A percentile compares a stretch with the other conserved stretches of the same genome.
phyloP scores from a whole-genome alignment of 2,888 invertebrate genomes.

The Aspidiotus destructor region DNA sequence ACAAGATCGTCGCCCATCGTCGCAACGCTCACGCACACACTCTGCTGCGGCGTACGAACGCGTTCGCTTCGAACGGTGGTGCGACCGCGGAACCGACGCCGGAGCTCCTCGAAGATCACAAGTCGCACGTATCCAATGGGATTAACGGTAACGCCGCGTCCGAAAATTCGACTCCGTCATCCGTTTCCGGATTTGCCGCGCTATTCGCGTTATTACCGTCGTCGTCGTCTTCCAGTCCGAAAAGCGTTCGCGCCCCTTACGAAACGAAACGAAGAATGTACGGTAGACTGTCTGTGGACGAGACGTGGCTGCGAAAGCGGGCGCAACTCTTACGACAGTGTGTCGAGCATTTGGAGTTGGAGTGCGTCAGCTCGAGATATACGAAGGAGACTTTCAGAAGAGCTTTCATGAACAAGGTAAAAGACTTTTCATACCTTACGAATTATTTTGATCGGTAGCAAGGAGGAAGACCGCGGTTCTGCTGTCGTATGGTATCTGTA shows the following conservation, averaged over 20 bases:
- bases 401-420: constrained; percentile 61
- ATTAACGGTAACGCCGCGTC: not conserved
- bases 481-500: too few species aligned
- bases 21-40: too few species aligned
- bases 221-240: constrained; percentile 1
- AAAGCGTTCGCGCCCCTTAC: not conserved
- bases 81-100: not conserved
- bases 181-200: not conserved
- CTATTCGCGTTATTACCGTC: too few species aligned
- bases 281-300: constrained; percentile 55
- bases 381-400: constrained; percentile 55
- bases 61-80: not conserved
- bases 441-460: not conserved
- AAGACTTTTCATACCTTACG: constrained; percentile 38
- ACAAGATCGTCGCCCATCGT: not conserved
- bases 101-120: not conserved
- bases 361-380: constrained; percentile 48
- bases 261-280: not conserved
- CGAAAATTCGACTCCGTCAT: not conserved
- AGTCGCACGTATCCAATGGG: not conserved
- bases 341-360: constrained; percentile 52
- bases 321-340: constrained; percentile 55
- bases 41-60: not conserved
- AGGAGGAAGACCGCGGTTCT: too few species aligned
- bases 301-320: constrained; percentile 53